Evolutionary conservation across 1,140 invertebrate genomes (phyloP).

Genomic region (Sycophila sp.): DNA sequence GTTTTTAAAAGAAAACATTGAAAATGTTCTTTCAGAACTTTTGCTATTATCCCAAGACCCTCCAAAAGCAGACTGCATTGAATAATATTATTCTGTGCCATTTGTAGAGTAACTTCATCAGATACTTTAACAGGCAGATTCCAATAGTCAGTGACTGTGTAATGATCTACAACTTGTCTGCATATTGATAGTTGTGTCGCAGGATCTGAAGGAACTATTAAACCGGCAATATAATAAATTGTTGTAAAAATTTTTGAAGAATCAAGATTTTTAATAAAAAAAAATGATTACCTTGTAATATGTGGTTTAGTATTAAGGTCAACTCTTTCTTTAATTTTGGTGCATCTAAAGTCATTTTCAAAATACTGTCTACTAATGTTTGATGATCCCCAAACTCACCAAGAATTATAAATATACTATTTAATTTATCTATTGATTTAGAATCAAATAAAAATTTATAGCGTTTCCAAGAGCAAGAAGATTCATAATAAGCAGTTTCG

Average conservation of each 20-base stretch:
- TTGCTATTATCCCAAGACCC: slow-evolving; percentile 71
- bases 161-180: slow-evolving; percentile 66
- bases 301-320: slow-evolving; percentile 67
- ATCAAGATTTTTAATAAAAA: no score
- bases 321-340: slow-evolving; percentile 66
- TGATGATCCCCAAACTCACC: slow-evolving; percentile 65
- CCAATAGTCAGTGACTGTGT: slow-evolving; percentile 69
- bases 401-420: slow-evolving; percentile 64
- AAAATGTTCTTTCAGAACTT: slow-evolving; percentile 62
- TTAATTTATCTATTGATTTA: slow-evolving; percentile 61
- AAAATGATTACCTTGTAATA: slow-evolving; percentile 62
- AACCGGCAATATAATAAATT: no score
- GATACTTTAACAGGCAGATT: slow-evolving; percentile 66
- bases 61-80: slow-evolving; percentile 72
- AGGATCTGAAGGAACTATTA: slow-evolving; percentile 48
- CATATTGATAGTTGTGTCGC: slow-evolving; percentile 49
- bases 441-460: slow-evolving; percentile 67
- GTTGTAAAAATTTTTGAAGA: no score
- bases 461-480: slow-evolving; percentile 65
- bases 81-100: slow-evolving; percentile 71
- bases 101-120: slow-evolving; percentile 53
- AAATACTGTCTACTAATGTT: slow-evolving; percentile 68
- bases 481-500: slow-evolving; percentile 41
- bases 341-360: slow-evolving; percentile 66
- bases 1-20: slow-evolving; percentile 71